Evolutionary conservation across 2,113 vertebrate species (phyloP), one percentile per base, ranked within the genome.

Genomic region (Gallinago jamesoni): DNA sequence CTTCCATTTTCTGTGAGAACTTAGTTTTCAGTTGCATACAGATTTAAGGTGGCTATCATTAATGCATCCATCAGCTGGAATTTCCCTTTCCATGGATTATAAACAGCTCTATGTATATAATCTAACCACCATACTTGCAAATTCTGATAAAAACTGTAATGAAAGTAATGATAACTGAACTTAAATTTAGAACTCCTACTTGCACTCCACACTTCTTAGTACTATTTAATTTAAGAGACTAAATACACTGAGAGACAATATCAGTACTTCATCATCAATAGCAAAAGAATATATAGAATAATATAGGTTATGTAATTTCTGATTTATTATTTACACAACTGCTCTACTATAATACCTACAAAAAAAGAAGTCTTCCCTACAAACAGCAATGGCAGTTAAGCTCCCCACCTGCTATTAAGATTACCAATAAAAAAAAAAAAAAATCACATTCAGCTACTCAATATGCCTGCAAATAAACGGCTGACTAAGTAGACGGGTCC

Each of bases 1-100:
- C 28, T 35, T 25, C 3, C 15, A 7, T 0, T 4, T 66, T 14
- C 21, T 22, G 1, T 6, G 22, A 21, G 3, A 76, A 83, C 2
- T 68, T 47, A 18, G 6, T 33, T 14, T 28, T 68, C 57, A 72
- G 3, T 5, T 74, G 33, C 12, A 19, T 17, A 21, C n/a, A 39
- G 31, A 63, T 56, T 33, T 14, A 53, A 62, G 11, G 0, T 72
- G 33, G 9, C 10, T 52, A 12, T 4, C 37, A 63, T 16, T 10
- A 48, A n/a, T 2, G 14, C 15, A 10, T 22, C 28, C 35, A 45
- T 20, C 23, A 81, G 27, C 9, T 1, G 30, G 3, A 79, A 28
- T 35, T 53, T 77, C 18, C 4, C 12, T 43, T 70, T 30, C n/a
- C 28, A n/a, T 3, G 30, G 6, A 30, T 30, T 31, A 43, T 1